Base-by-base conservation (phyloP, 2,113 vertebrate genomes). In the Centropus unirufus region DNA sequence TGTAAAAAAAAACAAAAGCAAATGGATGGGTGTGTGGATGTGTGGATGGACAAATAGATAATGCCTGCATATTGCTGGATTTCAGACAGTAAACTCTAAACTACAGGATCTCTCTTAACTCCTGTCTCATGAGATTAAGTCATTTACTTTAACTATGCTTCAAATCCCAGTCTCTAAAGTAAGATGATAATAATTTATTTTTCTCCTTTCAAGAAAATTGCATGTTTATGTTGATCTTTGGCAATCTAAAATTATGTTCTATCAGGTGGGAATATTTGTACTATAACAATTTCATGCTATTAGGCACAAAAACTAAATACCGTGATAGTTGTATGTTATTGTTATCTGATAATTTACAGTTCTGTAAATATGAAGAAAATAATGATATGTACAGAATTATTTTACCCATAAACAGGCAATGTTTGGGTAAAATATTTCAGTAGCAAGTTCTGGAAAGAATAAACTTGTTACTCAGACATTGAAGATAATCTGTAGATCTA, bases 281-380 rank as follows among this genome's bases (percentile, higher is more conserved):
- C 77, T 77, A 49, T 69, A 64, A 72, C 11, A 58, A 73, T 78
- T 30, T 49, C 54, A 46, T 54, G 55, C 3, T 57, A 55, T 55
- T 78, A 82, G 49, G 22, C 22, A 87, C 62, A 89, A 83, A 36
- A 94, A 57, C 8, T 68, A 84, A 93, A 92, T 76, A 66, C 5
- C 15, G 51, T 22, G 46, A 36, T 46, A 46, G 13, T 5, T 82
- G 36, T 46, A 19, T 1, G 69, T 89, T 74, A 47, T 66, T 85
- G 12, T 29, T 87, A 58, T 83, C n/a, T 68, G 44, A 89, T 62
- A 55, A 79, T 76, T 90, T 90, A 73, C 62, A 83, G 36, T 51
- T 92, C 55, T 91, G 46, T 62, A 92, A 76, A 82, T 92, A 83
- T 39, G 22, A 91, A 93, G 51, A 17, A 6, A 91, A 76, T 73